phyloP scores from a whole-genome alignment of 2,888 invertebrate genomes.

The Onchidella celtica region DNA sequence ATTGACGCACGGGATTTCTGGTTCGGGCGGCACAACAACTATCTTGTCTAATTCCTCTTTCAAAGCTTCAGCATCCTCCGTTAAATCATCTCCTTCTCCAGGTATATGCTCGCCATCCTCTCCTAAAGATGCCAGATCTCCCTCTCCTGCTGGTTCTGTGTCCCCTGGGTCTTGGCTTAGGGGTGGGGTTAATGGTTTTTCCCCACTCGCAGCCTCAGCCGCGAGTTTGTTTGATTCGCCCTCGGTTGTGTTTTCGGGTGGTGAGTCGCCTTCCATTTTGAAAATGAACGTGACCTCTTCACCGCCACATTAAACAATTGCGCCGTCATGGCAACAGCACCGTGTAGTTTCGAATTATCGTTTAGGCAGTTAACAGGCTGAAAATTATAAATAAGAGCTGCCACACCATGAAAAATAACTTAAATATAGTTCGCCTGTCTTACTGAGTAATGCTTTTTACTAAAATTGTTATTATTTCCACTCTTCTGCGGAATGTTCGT shows the following conservation, averaged over 20 bases:
- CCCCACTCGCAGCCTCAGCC: constrained; percentile 19
- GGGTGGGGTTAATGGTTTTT: not conserved
- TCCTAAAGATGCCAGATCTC: not conserved
- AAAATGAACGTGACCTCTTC: constrained; percentile 42
- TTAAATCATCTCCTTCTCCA: constrained; percentile 51
- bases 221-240: constrained; percentile 47
- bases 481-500: too few relatives aligned
- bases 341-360: too few relatives aligned
- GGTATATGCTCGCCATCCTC: constrained; percentile 32
- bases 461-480: too few relatives aligned
- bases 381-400: too few relatives aligned
- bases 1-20: constrained; percentile 58
- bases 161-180: not conserved
- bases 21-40: constrained; percentile 70
- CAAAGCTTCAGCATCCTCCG: constrained; percentile 62
- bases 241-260: constrained; percentile 20
- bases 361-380: too few relatives aligned
- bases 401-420: too few relatives aligned
- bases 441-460: too few relatives aligned
- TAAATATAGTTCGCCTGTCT: too few relatives aligned
- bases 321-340: constrained; percentile 66
- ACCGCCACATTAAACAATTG: constrained; percentile 58
- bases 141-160: not conserved
- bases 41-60: constrained; percentile 76
- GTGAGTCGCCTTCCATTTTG: constrained; percentile 49